Percentiles rank a stretch among this genome's conserved stretches.
These are phyloP conservation scores for Cydia splendana DNA, from an alignment of 1,140 invertebrate species.

Conservation along the genomic window DNA sequence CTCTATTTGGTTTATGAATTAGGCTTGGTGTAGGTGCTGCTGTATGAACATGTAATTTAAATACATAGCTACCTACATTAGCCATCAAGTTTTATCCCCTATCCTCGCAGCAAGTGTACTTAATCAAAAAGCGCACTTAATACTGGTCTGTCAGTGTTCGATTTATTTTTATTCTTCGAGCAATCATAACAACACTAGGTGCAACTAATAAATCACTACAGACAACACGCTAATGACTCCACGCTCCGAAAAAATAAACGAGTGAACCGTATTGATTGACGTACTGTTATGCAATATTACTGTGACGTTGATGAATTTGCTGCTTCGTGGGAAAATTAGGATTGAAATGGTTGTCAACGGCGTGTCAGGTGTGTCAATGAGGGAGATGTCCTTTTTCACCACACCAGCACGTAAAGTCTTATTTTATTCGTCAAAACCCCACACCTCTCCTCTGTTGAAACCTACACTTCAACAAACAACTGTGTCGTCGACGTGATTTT, in stretches of 20 bases:
- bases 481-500: too few species aligned
- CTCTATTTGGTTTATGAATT: too few species aligned
- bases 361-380: background rate
- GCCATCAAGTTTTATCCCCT: too few species aligned
- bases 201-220: conserved; percentile 25
- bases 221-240: conserved; percentile 23
- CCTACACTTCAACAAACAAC: too few species aligned
- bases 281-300: conserved; percentile 26
- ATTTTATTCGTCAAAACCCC: background rate
- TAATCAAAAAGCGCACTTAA: too few species aligned
- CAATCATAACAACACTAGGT: background rate
- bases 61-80: too few species aligned
- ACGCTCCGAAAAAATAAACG: conserved; percentile 19
- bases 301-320: conserved; percentile 15
- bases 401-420: background rate
- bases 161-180: too few species aligned
- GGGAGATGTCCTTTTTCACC: background rate
- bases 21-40: too few species aligned
- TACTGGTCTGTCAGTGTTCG: too few species aligned
- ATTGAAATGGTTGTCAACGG: conserved; percentile 4
- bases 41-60: too few species aligned
- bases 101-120: too few species aligned
- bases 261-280: conserved; percentile 17
- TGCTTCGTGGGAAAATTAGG: background rate
- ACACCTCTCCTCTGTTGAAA: too few species aligned